Base-by-base conservation (phyloP, 53 echinoderm and acorn worm genomes). In the Hippasteria phrygiana region DNA sequence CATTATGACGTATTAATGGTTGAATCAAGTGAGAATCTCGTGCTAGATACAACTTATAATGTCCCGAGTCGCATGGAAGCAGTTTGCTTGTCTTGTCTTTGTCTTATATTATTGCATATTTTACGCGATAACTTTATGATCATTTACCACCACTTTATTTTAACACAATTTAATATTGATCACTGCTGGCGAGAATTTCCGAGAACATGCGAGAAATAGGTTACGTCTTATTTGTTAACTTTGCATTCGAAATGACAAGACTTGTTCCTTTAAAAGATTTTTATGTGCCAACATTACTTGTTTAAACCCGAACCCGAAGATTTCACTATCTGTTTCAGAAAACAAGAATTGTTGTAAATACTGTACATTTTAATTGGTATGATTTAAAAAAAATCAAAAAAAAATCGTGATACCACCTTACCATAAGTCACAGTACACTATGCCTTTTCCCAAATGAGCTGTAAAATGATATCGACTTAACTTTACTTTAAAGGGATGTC, bases 21-120 rank as follows among this genome's bases (percentile, higher is more conserved):
- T 73, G 82, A 36, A 82, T 82, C 82, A 65, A 82, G 82, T 66
- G 82, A 82, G 82, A 46, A 14, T 2, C 82, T 82, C 82, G 82
- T 82, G 32, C 82, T 65, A 66, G 82, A 82, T 82, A 14, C 45
- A 43, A 82, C 82, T 55, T 43, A 5, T 59, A 20, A 59, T 59
- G 26, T 59, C 27, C 3, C 3, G 20, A 20, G 54, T 54, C 11
- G 18, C 54, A 13, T 54, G 59, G 7, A n/a, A n/a, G n/a, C 24
- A 45, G n/a, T 3, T n/a, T 26, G 59, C n/a, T 22, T 3, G 14
- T 59, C 22, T 20, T 5, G 1, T 18, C 0, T 8, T 2, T 24
- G 16, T 3, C 26, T n/a, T n/a, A n/a, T n/a, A n/a, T n/a, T n/a
- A n/a, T n/a, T n/a, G n/a, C n/a, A n/a, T n/a, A n/a, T n/a, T n/a